Base-by-base conservation (phyloP, 2,113 vertebrate species). In the Asarcornis scutulata region DNA sequence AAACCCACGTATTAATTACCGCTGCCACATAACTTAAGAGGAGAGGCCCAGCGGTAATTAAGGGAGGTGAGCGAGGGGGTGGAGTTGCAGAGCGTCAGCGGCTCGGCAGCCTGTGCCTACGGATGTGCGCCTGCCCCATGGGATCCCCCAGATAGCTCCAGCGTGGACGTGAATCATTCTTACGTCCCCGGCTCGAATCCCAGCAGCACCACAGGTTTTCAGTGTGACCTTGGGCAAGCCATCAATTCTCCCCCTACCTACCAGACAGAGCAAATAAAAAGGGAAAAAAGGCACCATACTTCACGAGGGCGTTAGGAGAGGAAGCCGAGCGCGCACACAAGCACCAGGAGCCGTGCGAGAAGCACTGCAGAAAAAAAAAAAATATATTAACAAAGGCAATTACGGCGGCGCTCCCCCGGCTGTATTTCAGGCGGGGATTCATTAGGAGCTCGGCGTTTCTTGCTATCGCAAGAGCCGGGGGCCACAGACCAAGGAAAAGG, bases 31-130 rank as follows among this genome's bases (percentile, higher is more conserved):
- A 73, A 86, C 15, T 44, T 13, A 34, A 52, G 88, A 69, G 84
- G 76, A 90, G 90, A 83, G 84, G 84, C 88, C 20, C 88, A 80
- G 83, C 66, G 36, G 89, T 72, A 90, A 94, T 79, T 82, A 92
- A 78, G 12, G 44, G 93, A 83, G 78, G 68, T 15, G 88, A 93
- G 83, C 55, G 56, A 83, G 40, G 83, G 71, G 93, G 83, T 8
- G 95, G 86, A 93, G 93, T 27, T 7, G 90, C 55, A 7, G 38
- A 48, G 31, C 88, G 59, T 46, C 93, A 55, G 82, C 82, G 46
- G 36, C 93, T 87, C 78, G 62, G 5, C 79, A 14, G 92, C 82
- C 42, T 59, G 86, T 14, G 73, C 77, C 81, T 36, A 7, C 4
- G 74, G 88, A 46, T 82, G 13, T 38, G 25, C 29, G 31, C 15